Evolutionary conservation across 2,888 invertebrate species (phyloP), one percentile per base, ranked within the genome.

Genomic region (Cactoblastis cactorum): DNA sequence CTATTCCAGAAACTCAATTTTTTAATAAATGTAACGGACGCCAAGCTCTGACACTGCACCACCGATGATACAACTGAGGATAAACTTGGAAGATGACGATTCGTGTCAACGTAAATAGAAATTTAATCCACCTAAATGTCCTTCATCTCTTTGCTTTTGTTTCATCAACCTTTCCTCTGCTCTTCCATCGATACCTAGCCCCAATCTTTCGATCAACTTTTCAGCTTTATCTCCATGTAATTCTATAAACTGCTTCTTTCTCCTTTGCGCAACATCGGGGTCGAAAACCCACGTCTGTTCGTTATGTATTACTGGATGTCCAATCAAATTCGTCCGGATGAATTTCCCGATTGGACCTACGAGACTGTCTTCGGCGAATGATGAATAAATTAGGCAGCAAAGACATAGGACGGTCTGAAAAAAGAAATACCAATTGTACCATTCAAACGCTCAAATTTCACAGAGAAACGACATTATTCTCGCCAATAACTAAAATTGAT

Each of bases 171-270:
- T 78, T 57, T 92, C 88, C 22, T 90, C 80, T 32, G 91, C 91
- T n/a, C 81, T 86, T 0, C 93, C 94, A 68, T 93, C 93, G 14
- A 85, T 74, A 0, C 94, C 94, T 51, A 93, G 75, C 0, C 94
- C 94, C 5, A 94, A 64, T 56, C 92, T 85, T 63, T 93, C 93
- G 5, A 94, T 94, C 8, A 93, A 80, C 51, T 89, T 90, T 54
- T 92, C 92, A 1, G 93, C 94, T 55, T 91, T 90, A 53, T 85
- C 83, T 0, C 94, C 94, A 65, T 94, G 91, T 1, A 92, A 63
- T 54, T 87, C 90, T 55, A 92, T 91, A 65, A 92, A 94, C 54
- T 90, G 90, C 47, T 79, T 89, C 39, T 93, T 84, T 50, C 93
- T 86, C 55, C 92, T 86, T 53, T 87, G 67, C 0, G 92, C 91